Base-by-base conservation (phyloP, 2,888 invertebrate species). In the Linnaemya vulpina region DNA sequence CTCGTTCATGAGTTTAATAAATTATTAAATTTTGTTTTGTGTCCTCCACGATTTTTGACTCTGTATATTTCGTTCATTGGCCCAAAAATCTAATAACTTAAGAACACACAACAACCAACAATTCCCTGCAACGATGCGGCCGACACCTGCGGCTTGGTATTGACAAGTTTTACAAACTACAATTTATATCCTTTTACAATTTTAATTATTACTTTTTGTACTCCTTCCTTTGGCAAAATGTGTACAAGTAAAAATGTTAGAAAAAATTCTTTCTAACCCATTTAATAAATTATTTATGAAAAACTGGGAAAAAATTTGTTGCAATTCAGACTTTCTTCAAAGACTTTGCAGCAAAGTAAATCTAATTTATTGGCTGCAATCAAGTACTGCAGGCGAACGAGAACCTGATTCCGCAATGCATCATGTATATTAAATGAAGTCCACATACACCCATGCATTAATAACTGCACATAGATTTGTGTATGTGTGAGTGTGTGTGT, bases 281-380 rank as follows among this genome's bases (percentile, higher is more conserved):
- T 58, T 53, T 51, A 40, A 60, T 55, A 60, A 68, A 77, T 76
- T 58, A 67, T 17, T 13, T 30, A 58, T 25, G 40, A 17, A 67
- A 25, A 67, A 51, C 10, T 38, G 30, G 49, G 43, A 55, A 20
- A 7, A 67, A 67, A 30, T 35, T 11, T 46, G 9, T 9, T 20
- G 35, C 46, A 15, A 40, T 68, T 17, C 17, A 38, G 22, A 25
- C 51, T 53, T 60, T 51, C 77, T 40, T 53, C 62, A 63, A 70
- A 65, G 38, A 55, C 43, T 55, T 35, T 79, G 51, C 49, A 11
- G 49, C 43, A 68, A 81, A 13, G 11, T 38, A 68, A n/a, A 76
- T 76, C 55, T 70, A 82, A 76, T 82, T 76, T 82, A 76, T 71
- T 70, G 38, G 11, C 20, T 70, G 38, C 49, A 82, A 70, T 82